Conservation (phyloP, 2,888 invertebrate genomes). For the Anthoptus insignis region DNA sequence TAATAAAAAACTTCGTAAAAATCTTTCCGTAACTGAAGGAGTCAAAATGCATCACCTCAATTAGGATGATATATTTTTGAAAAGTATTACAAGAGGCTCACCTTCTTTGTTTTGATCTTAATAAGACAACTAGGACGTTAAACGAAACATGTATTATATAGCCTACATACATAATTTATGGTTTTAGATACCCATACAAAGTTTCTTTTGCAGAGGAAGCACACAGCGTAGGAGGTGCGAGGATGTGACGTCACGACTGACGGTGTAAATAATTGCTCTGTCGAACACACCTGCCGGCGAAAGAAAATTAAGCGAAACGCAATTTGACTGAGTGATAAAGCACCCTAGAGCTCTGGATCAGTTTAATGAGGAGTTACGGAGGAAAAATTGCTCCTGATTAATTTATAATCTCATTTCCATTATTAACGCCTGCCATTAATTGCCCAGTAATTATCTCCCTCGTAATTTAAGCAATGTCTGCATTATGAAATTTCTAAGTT, state of each 20-base stretch:
- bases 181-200: constrained; percentile 70
- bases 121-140: no score
- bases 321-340: constrained; percentile 87
- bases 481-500: constrained; percentile 46
- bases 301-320: constrained; percentile 87
- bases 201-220: constrained; percentile 67
- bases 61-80: no score
- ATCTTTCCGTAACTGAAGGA: no score
- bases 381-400: constrained; percentile 79
- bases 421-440: constrained; percentile 65
- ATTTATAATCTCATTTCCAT: constrained; percentile 71
- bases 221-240: constrained; percentile 57
- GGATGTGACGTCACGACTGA: constrained; percentile 78
- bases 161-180: constrained; percentile 61
- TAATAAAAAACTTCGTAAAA: no score
- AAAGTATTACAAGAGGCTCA: no score
- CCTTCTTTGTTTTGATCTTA: no score
- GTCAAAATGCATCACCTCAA: no score
- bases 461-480: constrained; percentile 56
- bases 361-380: constrained; percentile 83
- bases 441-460: constrained; percentile 61
- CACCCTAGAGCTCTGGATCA: constrained; percentile 78
- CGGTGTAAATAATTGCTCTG: constrained; percentile 87
- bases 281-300: constrained; percentile 86
- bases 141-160: no score